A percentile compares a stretch with the other conserved stretches of the same genome.
These are phyloP conservation scores for Pocillopora damicornis DNA, from an alignment of 64 coral and sea anemone genomes.

Conservation along the genomic window DNA sequence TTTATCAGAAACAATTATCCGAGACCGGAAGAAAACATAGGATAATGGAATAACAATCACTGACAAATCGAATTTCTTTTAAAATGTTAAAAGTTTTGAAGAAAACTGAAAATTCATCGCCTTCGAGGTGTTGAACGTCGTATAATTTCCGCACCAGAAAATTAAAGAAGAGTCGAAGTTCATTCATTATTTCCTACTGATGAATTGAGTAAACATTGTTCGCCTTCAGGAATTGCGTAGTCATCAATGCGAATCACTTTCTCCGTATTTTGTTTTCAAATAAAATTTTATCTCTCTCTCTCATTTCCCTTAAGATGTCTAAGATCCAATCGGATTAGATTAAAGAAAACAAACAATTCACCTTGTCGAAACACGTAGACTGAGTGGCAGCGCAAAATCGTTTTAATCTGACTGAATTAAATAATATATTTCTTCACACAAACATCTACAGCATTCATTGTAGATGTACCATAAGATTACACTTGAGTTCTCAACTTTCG, in stretches of 20 bases:
- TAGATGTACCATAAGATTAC: not conserved
- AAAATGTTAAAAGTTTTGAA: too few relatives aligned
- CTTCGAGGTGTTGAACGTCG: too few relatives aligned
- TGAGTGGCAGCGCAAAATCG: not conserved
- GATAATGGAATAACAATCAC: too few relatives aligned
- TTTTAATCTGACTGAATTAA: not conserved
- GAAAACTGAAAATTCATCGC: too few relatives aligned
- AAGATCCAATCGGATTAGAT: not conserved
- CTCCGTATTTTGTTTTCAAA: not conserved
- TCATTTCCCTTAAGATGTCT: not conserved
- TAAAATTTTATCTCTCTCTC: not conserved
- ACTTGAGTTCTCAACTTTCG: not conserved
- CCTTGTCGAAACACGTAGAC: not conserved
- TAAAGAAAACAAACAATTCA: not conserved
- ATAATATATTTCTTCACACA: not conserved
- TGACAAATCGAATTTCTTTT: too few relatives aligned
- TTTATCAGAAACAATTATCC: too few relatives aligned
- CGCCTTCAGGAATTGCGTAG: not conserved
- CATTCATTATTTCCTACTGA: too few relatives aligned
- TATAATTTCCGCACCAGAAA: too few relatives aligned
- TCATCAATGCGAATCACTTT: not conserved
- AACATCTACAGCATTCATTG: not conserved
- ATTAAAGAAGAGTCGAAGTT: too few relatives aligned
- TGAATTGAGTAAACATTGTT: not conserved
- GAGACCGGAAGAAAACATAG: too few relatives aligned